Percentiles rank a stretch among this genome's conserved stretches.
These are phyloP conservation scores for Paraplagusia blochii DNA, from an alignment of 2,113 vertebrate genomes.

Conservation along the genomic window DNA sequence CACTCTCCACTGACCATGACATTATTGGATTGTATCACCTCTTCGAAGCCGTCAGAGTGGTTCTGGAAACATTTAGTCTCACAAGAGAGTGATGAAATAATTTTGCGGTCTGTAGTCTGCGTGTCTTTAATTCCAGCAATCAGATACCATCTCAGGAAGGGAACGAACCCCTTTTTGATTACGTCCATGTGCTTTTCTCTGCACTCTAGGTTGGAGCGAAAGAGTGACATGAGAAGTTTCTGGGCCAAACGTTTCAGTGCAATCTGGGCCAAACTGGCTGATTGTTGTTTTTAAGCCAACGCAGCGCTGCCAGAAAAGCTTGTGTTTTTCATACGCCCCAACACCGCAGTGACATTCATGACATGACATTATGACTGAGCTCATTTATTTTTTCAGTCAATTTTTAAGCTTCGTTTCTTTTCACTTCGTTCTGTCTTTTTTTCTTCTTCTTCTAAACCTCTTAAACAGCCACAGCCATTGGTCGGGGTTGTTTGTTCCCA, in stretches of 20 bases:
- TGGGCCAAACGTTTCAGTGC: slow-evolving; percentile 15
- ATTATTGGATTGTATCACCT: background rate
- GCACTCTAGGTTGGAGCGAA: slow-evolving; percentile 12
- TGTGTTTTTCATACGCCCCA: slow-evolving; percentile 1
- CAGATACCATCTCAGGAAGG: slow-evolving; percentile 27
- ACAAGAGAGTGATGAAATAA: slow-evolving; percentile 37
- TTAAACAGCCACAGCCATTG: too few species aligned
- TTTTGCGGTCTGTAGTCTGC: slow-evolving; percentile 6
- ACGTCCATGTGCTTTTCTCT: slow-evolving; percentile 27
- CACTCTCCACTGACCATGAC: background rate
- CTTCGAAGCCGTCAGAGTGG: slow-evolving; percentile 7
- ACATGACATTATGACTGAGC: slow-evolving; percentile 25
- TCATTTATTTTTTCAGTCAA: slow-evolving; percentile 6
- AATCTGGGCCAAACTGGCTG: slow-evolving; percentile 23
- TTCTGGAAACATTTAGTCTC: slow-evolving; percentile 46
- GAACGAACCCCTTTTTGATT: slow-evolving; percentile 34
- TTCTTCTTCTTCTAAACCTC: too few species aligned
- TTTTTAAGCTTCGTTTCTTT: slow-evolving; percentile 12
- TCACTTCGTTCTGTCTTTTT: background rate
- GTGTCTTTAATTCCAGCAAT: slow-evolving; percentile 39
- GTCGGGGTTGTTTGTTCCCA: too few species aligned
- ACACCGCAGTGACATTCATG: slow-evolving; percentile 29
- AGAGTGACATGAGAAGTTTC: slow-evolving; percentile 6
- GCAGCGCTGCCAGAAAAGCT: slow-evolving; percentile 13
- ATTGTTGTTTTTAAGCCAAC: slow-evolving; percentile 9